Evolutionary conservation across 1,140 invertebrate species (phyloP).

Genomic region (Drosophila leontia): DNA sequence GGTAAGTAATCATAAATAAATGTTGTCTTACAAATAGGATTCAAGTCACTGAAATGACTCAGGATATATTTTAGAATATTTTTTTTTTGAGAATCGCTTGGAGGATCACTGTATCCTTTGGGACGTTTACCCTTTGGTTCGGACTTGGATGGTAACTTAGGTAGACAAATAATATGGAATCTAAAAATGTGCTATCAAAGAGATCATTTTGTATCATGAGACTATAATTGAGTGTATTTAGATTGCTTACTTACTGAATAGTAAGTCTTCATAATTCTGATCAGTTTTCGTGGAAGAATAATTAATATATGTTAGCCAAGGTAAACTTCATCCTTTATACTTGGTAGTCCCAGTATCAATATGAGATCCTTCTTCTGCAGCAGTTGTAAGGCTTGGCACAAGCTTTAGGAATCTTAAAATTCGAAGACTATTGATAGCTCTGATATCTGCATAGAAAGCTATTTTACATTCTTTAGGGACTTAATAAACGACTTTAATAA

Average conservation of each 20-base stretch:
- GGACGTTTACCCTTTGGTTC: background rate
- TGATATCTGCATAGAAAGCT: background rate
- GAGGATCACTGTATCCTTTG: conserved; percentile 1
- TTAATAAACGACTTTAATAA: background rate
- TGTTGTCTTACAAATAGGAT: background rate
- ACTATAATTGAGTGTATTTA: too few species aligned
- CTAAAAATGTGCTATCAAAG: background rate
- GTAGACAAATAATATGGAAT: background rate
- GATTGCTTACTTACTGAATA: background rate
- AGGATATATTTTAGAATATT: too few species aligned
- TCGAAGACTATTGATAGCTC: background rate
- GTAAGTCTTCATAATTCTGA: too few species aligned
- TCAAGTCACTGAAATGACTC: background rate
- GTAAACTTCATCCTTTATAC: background rate
- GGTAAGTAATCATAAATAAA: background rate
- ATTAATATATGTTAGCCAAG: background rate
- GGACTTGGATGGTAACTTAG: background rate
- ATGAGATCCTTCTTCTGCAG: background rate
- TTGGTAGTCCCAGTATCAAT: background rate
- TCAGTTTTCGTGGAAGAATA: background rate
- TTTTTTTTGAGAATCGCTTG: too few species aligned
- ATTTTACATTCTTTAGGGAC: background rate
- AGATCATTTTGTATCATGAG: conserved; percentile 6
- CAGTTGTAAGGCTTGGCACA: background rate
- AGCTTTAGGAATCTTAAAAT: background rate